Conservation (phyloP, 2,888 invertebrate genomes). For the Lordiphosa fenestrarum region DNA sequence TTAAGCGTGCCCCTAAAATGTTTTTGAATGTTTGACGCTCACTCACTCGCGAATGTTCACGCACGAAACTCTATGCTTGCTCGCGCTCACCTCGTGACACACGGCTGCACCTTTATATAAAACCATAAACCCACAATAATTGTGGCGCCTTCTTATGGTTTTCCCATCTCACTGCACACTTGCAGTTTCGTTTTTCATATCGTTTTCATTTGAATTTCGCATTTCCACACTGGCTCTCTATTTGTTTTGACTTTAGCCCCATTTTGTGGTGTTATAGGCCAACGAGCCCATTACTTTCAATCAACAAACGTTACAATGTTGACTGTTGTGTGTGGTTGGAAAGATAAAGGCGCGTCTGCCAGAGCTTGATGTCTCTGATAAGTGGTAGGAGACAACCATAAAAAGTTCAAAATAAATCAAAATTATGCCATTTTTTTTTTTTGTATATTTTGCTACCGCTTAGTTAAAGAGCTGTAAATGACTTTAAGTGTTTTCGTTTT, state of each 20-base stretch:
- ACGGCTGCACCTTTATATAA: no score
- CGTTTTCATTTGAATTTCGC: slow-evolving; percentile 30
- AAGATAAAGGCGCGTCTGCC: slow-evolving; percentile 10
- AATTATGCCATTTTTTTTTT: no score
- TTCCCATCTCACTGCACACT: slow-evolving; percentile 19
- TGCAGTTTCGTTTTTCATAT: slow-evolving; percentile 12
- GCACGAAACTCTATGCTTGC: no score
- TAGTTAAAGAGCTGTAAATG: no score
- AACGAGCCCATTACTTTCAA: slow-evolving; percentile 51
- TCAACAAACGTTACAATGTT: slow-evolving; percentile 32
- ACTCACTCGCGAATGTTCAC: no score
- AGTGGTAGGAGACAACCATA: no score
- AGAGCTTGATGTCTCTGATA: slow-evolving; percentile 13
- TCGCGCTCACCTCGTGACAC: no score
- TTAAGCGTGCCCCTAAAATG: no score
- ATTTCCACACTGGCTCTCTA: slow-evolving; percentile 28
- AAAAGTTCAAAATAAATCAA: no score
- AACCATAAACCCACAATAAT: slow-evolving; percentile 5
- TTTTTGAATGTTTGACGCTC: no score
- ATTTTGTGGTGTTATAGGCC: slow-evolving; percentile 39
- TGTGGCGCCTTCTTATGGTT: not conserved
- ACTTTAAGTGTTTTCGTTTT: no score
- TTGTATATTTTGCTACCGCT: no score
- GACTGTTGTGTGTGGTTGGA: slow-evolving; percentile 16
- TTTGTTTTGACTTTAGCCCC: slow-evolving; percentile 27